Evolutionary conservation across 1,140 invertebrate genomes (phyloP), one percentile per base, ranked within the genome.

Genomic region (Zaprionus inermis): DNA sequence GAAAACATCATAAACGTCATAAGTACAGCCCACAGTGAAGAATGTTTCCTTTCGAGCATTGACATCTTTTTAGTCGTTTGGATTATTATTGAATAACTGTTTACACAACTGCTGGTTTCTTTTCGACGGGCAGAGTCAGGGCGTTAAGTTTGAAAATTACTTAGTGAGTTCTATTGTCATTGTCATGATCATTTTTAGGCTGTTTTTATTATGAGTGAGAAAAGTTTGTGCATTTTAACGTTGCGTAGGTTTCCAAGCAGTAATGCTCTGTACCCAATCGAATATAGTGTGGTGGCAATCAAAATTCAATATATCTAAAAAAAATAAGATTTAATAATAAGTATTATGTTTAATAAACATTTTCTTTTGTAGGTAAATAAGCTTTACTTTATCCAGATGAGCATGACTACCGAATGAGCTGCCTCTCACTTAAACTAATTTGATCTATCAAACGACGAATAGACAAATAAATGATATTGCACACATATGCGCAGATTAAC

Each of bases 11-110:
- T 41, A 76, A 71, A 69, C 44, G 75, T 74, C 75, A 78, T 73
- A 58, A 73, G 72, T 20, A 78, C 78, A 73, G 78, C 77, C 79
- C 83, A 85, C 75, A 82, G 65, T 68, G 74, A 72, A 78, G 82
- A 80, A 66, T 82, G 75, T 55, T 82, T 88, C 61, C 77, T 79
- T 75, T 75, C 83, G 52, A 89, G 64, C 55, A 86, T 76, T 81
- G 81, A 71, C 84, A 91, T 86, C 77, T 80, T 83, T 73, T 24
- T 32, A 54, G 18, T 57, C 7, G 49, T 28, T 64, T 74, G 4
- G 36, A 59, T 64, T 49, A 63, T 63, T 38, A 55, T 52, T 51
- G 54, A 20, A 55, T 59, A 38, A 60, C 58, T 18, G 49, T 34
- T 11, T 46, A 59, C 41, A 51, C 34, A 51, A 52, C 24, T 54